Evolutionary conservation across 2,888 invertebrate genomes (phyloP).

Genomic region (Elysia crispata): DNA sequence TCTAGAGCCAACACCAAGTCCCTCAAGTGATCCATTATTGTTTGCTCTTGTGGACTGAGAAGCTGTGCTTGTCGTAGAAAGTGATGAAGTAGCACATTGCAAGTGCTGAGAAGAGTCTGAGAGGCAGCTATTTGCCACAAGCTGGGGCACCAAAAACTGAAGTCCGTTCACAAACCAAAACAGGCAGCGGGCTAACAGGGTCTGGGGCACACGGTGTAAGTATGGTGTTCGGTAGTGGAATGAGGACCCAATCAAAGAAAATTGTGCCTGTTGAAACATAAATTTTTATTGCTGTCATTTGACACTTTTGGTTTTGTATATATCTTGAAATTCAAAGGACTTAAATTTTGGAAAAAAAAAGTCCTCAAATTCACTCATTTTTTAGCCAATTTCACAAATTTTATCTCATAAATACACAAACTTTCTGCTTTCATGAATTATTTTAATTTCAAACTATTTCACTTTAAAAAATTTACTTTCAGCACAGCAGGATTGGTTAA

Average conservation of each 20-base stretch:
- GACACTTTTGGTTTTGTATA: no score
- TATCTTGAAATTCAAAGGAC: no score
- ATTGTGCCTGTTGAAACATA: conserved; percentile 57
- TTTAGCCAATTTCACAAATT: no score
- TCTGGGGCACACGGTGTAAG: conserved; percentile 56
- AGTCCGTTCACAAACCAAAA: conserved; percentile 60
- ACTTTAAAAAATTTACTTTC: no score
- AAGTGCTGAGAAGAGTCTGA: conserved; percentile 24
- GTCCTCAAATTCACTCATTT: no score
- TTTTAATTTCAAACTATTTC: no score
- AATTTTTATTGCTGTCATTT: no score
- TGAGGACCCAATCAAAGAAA: conserved; percentile 61
- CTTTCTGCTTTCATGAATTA: no score
- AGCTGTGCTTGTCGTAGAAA: not conserved
- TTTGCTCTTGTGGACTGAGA: not conserved
- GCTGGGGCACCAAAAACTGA: conserved; percentile 62
- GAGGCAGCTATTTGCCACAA: conserved; percentile 58
- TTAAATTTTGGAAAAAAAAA: no score
- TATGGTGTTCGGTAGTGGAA: conserved; percentile 61
- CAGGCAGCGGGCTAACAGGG: conserved; percentile 41
- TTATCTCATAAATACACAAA: no score
- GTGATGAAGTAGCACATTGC: not conserved
- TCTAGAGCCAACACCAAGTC: no score
- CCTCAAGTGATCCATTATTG: conserved; percentile 6
- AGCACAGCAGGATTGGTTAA: no score